These are phyloP conservation scores for Arizona elegans DNA, from an alignment of 2,113 vertebrate species.

Conservation along the genomic window DNA sequence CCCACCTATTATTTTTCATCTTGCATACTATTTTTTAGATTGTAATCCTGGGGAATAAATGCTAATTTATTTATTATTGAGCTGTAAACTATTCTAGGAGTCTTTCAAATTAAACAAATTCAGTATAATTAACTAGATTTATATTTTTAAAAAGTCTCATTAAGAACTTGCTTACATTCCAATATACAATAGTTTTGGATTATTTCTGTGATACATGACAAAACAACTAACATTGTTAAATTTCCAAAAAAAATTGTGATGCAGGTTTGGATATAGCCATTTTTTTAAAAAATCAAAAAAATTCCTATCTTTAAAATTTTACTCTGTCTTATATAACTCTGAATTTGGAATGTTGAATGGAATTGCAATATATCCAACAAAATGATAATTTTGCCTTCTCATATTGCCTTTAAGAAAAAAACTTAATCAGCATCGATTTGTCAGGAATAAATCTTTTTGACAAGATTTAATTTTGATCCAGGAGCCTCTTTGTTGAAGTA, in stretches of 20 bases:
- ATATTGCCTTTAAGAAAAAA: not conserved
- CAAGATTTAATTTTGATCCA: no score
- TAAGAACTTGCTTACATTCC: not conserved
- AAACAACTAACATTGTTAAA: not conserved
- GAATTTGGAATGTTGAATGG: not conserved
- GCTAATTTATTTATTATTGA: no score
- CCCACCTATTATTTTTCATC: no score
- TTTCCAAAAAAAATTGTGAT: not conserved
- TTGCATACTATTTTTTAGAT: no score
- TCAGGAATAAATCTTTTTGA: no score
- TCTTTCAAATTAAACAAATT: no score
- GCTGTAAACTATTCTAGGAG: no score
- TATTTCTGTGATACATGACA: not conserved
- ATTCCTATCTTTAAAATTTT: not conserved
- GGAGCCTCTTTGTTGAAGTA: no score
- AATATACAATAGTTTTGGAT: no score
- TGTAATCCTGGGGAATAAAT: no score
- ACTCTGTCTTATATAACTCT: not conserved
- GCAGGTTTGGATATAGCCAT: not conserved
- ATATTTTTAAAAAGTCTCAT: not conserved
- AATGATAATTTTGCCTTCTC: conserved; percentile 21
- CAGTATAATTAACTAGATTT: no score
- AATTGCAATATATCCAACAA: not conserved
- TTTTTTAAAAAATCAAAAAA: not conserved
- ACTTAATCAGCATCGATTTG: no score